Conservation (phyloP, 1,140 invertebrate genomes). For the Aphaenogaster rudis region DNA sequence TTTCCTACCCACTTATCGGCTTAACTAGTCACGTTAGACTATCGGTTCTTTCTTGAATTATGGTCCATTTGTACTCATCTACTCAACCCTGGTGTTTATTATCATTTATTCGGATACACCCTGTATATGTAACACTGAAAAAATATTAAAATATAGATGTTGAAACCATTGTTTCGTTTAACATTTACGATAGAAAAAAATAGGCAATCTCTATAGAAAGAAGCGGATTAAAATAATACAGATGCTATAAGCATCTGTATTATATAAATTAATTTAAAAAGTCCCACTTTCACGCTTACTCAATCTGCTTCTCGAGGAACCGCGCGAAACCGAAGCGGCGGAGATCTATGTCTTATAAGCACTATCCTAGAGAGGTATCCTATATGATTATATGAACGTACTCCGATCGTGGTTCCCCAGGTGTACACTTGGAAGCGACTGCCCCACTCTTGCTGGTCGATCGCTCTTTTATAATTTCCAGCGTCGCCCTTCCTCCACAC, state of each 20-base stretch:
- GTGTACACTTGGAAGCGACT: constrained; percentile 80
- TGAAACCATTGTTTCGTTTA: background rate
- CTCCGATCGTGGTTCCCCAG: constrained; percentile 73
- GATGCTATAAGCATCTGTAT: no score
- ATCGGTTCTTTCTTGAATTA: no score
- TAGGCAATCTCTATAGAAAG: background rate
- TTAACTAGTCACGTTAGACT: no score
- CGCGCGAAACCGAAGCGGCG: background rate
- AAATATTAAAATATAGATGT: background rate
- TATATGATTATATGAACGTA: constrained; percentile 67
- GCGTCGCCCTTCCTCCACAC: constrained; percentile 71
- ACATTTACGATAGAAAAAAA: background rate
- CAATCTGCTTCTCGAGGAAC: background rate
- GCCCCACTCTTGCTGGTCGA: constrained; percentile 73
- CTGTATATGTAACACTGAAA: background rate
- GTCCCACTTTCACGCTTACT: background rate
- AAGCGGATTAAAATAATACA: background rate
- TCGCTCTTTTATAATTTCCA: constrained; percentile 85
- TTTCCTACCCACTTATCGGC: no score
- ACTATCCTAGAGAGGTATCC: constrained; percentile 17
- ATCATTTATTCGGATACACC: no score
- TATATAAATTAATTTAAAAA: constrained; percentile 3
- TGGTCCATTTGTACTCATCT: no score
- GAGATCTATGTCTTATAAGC: background rate
- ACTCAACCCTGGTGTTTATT: no score